Percentiles rank a stretch among this genome's conserved stretches.
Conservation (phyloP, 37 sponge, comb jelly and placozoan genomes). For the Axinella damicornis region DNA sequence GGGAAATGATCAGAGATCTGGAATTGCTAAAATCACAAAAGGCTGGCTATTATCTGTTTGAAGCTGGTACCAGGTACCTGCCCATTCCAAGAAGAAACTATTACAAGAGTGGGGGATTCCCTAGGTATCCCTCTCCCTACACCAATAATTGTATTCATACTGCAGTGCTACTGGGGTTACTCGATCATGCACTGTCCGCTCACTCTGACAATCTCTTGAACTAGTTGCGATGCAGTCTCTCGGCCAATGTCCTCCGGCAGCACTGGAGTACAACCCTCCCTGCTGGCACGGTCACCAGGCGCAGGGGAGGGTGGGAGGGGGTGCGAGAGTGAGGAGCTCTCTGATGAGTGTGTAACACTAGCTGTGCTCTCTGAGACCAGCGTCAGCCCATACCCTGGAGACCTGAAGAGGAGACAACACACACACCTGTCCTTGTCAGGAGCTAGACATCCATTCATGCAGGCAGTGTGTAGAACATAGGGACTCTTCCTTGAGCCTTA, state of each 20-base stretch:
- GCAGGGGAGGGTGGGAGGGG: not conserved
- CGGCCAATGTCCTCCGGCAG: slow-evolving; percentile 95
- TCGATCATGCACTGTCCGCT: not conserved
- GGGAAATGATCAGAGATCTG: too few species aligned
- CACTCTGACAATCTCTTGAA: slow-evolving; percentile 86
- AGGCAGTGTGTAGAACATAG: not conserved
- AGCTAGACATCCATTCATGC: too few species aligned
- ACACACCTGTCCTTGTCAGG: too few species aligned
- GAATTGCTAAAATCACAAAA: too few species aligned
- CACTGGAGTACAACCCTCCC: not conserved
- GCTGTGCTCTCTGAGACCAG: slow-evolving; percentile 89
- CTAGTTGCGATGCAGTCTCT: slow-evolving; percentile 55
- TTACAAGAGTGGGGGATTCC: too few species aligned
- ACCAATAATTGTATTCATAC: too few species aligned
- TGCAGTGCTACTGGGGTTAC: too few species aligned
- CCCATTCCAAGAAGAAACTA: too few species aligned
- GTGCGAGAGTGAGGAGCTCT: slow-evolving; percentile 42
- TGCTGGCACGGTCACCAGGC: not conserved
- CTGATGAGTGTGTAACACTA: slow-evolving; percentile 72
- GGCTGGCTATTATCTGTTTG: too few species aligned
- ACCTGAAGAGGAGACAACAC: slow-evolving; percentile 38
- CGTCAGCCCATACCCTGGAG: slow-evolving; percentile 89
- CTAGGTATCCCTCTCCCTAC: too few species aligned
- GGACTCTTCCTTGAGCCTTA: too few species aligned
- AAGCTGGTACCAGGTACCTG: too few species aligned